Evolutionary conservation across 2,113 vertebrate genomes (phyloP).

Genomic region (Bettongia penicillata): DNA sequence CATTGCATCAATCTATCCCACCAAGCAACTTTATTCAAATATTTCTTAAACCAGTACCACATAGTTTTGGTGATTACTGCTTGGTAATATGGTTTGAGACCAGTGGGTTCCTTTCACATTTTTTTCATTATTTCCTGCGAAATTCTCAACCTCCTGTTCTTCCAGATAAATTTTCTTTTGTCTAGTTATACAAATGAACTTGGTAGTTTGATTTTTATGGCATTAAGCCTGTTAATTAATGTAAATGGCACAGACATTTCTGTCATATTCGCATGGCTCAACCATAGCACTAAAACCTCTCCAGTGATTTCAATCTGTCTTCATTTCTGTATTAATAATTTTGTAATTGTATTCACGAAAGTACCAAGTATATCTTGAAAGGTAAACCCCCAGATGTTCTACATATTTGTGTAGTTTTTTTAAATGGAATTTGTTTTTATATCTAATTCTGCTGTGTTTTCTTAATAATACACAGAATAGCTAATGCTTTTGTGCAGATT

Average conservation of each 20-base stretch:
- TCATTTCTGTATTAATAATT: no score
- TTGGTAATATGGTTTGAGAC: not conserved
- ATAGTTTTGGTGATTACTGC: not conserved
- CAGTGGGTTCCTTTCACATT: no score
- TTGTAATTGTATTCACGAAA: no score
- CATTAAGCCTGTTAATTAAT: not conserved
- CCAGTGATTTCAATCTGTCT: no score
- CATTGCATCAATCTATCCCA: not conserved
- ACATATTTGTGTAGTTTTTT: not conserved
- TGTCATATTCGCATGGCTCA: not conserved
- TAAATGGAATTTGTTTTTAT: not conserved
- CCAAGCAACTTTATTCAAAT: not conserved
- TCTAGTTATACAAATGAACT: not conserved
- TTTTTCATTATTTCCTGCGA: no score
- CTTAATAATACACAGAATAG: no score
- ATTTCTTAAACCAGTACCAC: not conserved
- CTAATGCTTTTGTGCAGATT: not conserved
- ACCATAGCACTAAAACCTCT: not conserved
- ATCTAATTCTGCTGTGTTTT: not conserved
- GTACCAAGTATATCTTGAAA: not conserved
- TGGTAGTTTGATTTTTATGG: not conserved
- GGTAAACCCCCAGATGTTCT: not conserved
- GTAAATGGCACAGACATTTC: not conserved
- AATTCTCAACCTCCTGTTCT: not conserved
- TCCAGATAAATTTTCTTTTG: not conserved